phyloP scores from a whole-genome alignment of 2,888 invertebrate genomes.

The Julus scanicus region DNA sequence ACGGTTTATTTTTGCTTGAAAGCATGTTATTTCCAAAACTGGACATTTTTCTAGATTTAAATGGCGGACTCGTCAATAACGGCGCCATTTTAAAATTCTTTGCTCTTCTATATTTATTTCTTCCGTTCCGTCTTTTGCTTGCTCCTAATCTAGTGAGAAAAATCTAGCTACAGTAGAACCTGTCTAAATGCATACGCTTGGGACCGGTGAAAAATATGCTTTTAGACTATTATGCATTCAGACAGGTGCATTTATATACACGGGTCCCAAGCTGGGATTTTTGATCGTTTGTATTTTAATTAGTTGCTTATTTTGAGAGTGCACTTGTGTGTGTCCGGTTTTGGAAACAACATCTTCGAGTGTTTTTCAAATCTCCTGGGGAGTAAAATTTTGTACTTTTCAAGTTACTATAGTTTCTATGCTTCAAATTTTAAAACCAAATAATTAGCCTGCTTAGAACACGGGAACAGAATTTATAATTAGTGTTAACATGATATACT shows the following conservation, averaged over 20 bases:
- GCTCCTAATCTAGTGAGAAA: background rate
- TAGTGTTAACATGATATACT: too few relatives aligned
- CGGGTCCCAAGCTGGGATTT: background rate
- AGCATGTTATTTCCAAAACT: constrained; percentile 33
- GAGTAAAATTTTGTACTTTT: too few relatives aligned
- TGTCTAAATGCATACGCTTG: too few relatives aligned
- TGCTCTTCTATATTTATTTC: too few relatives aligned
- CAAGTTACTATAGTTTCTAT: too few relatives aligned
- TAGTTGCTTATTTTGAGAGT: background rate
- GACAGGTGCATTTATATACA: too few relatives aligned
- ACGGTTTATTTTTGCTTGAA: background rate
- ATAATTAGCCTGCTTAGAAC: too few relatives aligned
- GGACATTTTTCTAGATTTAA: background rate
- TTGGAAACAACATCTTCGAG: constrained; percentile 16
- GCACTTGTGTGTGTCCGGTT: constrained; percentile 6
- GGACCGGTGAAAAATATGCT: too few relatives aligned
- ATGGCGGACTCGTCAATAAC: background rate
- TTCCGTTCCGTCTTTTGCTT: background rate
- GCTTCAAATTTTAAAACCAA: too few relatives aligned
- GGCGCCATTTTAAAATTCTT: background rate
- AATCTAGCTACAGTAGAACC: too few relatives aligned
- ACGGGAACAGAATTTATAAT: too few relatives aligned
- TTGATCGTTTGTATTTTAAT: background rate
- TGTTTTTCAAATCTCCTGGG: background rate
- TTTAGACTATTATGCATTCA: too few relatives aligned